Percentiles rank a stretch among this genome's conserved stretches.
These are phyloP conservation scores for Anabacerthia variegaticeps DNA, from an alignment of 2,797 vertebrate genomes.

Conservation along the genomic window DNA sequence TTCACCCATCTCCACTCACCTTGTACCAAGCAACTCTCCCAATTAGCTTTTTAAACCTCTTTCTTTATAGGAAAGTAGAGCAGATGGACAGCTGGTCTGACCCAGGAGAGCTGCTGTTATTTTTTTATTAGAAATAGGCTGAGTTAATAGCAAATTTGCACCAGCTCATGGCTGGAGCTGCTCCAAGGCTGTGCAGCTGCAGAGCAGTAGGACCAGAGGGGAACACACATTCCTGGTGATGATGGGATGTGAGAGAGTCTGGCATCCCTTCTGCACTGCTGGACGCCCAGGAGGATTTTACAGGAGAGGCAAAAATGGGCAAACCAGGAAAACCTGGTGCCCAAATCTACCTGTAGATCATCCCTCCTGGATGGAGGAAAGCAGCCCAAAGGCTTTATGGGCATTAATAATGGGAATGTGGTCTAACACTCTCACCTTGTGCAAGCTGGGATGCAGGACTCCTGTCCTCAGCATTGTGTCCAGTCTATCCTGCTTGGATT, in stretches of 20 bases:
- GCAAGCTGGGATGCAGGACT: background rate
- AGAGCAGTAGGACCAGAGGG: background rate
- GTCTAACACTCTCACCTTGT: background rate
- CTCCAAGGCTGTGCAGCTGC: background rate
- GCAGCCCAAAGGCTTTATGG: background rate
- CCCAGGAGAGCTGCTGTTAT: background rate
- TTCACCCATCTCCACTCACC: background rate
- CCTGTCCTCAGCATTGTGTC: rapidly evolving
- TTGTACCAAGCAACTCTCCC: background rate
- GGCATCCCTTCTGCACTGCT: background rate
- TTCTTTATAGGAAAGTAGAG: background rate
- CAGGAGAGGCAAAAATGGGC: background rate
- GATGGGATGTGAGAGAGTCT: background rate
- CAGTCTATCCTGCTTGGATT: background rate
- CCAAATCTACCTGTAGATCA: background rate
- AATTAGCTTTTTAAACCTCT: background rate
- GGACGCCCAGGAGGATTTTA: background rate
- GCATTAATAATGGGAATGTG: too few species aligned
- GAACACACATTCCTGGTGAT: rapidly evolving
- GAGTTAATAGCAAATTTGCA: background rate
- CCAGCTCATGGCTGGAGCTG: background rate
- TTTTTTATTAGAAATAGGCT: background rate
- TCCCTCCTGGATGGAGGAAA: background rate
- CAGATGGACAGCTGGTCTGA: background rate
- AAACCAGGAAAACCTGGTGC: background rate